phyloP scores from a whole-genome alignment of 2,797 vertebrate genomes.

The Hylomyscus alleni region DNA sequence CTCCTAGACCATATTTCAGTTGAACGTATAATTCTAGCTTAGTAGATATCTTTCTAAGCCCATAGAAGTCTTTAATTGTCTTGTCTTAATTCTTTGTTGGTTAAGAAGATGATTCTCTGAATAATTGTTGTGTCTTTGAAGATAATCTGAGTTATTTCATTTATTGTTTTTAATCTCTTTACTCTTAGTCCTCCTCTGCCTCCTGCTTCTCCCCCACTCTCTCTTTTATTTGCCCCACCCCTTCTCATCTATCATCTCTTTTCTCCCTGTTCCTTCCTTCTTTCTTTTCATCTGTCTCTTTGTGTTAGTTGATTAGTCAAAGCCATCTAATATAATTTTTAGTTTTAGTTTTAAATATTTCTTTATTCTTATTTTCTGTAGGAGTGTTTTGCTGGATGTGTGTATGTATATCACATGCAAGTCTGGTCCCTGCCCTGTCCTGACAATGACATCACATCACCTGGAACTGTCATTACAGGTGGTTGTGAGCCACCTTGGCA shows the following conservation, averaged over 20 bases:
- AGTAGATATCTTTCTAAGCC: background rate
- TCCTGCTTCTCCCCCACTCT: accelerated
- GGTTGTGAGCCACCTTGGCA: background rate
- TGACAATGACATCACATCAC: background rate
- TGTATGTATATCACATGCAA: too few relatives aligned
- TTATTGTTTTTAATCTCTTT: background rate
- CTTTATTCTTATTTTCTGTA: background rate
- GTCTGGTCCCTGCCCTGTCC: background rate
- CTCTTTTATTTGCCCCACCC: accelerated
- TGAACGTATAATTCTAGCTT: background rate
- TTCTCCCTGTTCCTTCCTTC: background rate
- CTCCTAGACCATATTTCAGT: background rate
- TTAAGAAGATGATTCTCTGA: background rate
- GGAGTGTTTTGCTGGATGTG: background rate
- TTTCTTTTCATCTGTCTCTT: background rate
- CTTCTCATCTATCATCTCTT: background rate
- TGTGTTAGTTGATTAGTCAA: background rate
- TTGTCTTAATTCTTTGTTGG: conserved; percentile 25
- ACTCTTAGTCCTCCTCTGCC: too few relatives aligned
- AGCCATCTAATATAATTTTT: background rate
- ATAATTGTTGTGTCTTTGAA: conserved; percentile 21
- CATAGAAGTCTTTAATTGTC: background rate
- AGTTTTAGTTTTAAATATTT: background rate
- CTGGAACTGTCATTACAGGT: background rate
- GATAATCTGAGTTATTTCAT: background rate